Evolutionary conservation across 2,888 invertebrate species (phyloP).

Genomic region (Sphecodes monilicornis): DNA sequence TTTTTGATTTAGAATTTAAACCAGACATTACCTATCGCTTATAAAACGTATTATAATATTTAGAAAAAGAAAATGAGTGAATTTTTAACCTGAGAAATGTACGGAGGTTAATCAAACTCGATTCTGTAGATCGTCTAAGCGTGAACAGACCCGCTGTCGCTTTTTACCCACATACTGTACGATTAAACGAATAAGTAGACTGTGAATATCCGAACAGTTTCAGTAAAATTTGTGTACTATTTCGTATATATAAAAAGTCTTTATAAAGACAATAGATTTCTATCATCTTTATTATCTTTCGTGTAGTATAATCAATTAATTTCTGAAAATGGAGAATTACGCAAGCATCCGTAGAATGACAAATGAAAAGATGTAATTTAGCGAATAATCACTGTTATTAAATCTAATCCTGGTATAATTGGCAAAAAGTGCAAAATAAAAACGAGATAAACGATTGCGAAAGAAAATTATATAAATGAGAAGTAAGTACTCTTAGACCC

Average conservation of each 20-base stretch:
- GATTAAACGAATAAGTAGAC: neutral
- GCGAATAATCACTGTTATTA: neutral
- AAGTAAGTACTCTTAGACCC: neutral
- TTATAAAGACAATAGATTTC: neutral
- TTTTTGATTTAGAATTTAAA: neutral
- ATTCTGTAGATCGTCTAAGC: neutral
- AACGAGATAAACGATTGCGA: neutral
- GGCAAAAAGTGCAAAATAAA: neutral
- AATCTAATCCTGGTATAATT: neutral
- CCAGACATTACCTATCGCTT: neutral
- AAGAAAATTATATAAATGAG: neutral
- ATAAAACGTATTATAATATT: neutral
- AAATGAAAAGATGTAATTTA: neutral
- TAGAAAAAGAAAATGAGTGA: neutral
- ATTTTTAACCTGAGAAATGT: neutral
- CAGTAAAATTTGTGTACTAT: neutral
- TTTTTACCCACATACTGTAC: neutral
- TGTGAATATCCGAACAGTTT: neutral
- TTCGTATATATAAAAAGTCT: neutral
- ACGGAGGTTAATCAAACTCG: neutral
- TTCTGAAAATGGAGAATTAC: neutral
- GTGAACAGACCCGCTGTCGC: neutral
- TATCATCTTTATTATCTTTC: neutral
- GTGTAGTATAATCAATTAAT: neutral
- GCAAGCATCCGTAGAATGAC: neutral